Percentiles rank a stretch among this genome's conserved stretches.
Evolutionary conservation across 1,140 invertebrate species (phyloP).

Genomic region (Formica selysi): DNA sequence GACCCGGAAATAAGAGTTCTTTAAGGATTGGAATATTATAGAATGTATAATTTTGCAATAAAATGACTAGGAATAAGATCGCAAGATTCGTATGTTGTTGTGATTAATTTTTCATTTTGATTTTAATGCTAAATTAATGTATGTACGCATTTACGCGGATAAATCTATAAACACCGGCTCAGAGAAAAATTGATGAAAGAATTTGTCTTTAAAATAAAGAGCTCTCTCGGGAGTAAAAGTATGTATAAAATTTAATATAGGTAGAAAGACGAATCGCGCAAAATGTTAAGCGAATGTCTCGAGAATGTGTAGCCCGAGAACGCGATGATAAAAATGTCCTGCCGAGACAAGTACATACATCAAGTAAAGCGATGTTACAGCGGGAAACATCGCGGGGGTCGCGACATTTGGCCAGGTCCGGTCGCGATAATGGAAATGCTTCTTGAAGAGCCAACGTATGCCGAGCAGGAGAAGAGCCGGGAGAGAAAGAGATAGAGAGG

Average conservation of each 20-base stretch:
- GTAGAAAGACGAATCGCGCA: constrained; percentile 12
- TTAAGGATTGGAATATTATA: background rate
- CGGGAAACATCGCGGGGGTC: constrained; percentile 58
- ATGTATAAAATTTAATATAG: constrained; percentile 26
- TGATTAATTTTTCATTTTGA: background rate
- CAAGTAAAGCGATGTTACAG: constrained; percentile 47
- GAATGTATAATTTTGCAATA: background rate
- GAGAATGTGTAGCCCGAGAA: constrained; percentile 36
- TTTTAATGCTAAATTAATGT: background rate
- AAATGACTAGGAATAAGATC: background rate
- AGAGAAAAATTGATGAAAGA: background rate
- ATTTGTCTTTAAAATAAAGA: background rate
- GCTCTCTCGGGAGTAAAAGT: background rate
- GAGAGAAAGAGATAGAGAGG: background rate
- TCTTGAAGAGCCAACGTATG: constrained; percentile 57
- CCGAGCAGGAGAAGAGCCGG: background rate
- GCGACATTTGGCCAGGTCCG: constrained; percentile 62
- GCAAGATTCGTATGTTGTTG: too few species aligned
- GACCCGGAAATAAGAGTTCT: background rate
- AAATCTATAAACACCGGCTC: background rate
- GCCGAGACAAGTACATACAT: constrained; percentile 59
- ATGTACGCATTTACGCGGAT: background rate
- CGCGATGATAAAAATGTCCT: constrained; percentile 52
- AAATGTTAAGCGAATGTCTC: constrained; percentile 45
- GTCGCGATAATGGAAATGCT: constrained; percentile 61